These are phyloP conservation scores for Pyrgilauda ruficollis DNA, from an alignment of 2,113 vertebrate species.

Conservation along the genomic window DNA sequence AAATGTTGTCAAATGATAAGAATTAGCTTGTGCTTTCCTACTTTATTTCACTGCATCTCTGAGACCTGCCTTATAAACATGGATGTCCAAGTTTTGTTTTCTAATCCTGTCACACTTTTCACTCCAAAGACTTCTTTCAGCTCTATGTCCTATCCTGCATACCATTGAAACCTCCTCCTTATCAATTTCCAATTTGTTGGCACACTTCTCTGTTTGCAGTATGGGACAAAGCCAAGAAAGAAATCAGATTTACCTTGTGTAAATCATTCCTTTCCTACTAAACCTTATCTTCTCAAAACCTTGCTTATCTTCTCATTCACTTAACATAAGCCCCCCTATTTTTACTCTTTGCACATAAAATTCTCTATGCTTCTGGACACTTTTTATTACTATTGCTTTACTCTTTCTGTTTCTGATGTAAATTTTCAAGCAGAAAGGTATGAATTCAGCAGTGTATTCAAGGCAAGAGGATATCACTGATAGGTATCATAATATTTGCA, in stretches of 20 bases:
- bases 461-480: background rate
- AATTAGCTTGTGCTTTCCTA: background rate
- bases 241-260: background rate
- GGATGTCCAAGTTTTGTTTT: background rate
- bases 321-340: background rate
- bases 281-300: background rate
- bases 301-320: background rate
- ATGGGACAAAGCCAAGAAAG: background rate
- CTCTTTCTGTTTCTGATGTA: background rate
- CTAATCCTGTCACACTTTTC: background rate
- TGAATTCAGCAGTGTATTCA: background rate
- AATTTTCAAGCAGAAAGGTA: background rate
- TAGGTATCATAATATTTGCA: slow-evolving; percentile 34
- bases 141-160: background rate
- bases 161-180: background rate
- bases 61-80: background rate
- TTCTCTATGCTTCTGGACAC: background rate
- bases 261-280: background rate
- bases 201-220: background rate
- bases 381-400: background rate
- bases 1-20: background rate
- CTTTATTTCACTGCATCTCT: background rate
- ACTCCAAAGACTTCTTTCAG: background rate
- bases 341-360: background rate
- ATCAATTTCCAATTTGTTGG: background rate